Evolutionary conservation across 2,797 vertebrate species (phyloP).

Genomic region (Hypotaenidia okinawae): DNA sequence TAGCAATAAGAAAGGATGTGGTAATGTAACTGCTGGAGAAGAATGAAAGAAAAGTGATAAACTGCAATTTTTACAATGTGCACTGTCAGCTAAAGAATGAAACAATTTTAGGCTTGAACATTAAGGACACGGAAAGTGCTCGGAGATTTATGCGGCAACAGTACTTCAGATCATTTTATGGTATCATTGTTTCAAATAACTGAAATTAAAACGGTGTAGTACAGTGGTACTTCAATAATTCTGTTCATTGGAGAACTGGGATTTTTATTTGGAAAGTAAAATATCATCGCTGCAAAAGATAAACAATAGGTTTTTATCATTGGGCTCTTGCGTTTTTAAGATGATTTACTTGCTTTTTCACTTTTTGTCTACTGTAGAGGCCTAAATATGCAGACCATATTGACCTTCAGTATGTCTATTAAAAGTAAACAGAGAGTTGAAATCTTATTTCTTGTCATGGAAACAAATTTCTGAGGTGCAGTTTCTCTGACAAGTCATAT

Average conservation of each 20-base stretch:
- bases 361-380: not conserved
- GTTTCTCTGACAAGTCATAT: constrained; percentile 1
- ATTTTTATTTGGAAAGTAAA: constrained; percentile 33
- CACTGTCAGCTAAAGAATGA: constrained; percentile 63
- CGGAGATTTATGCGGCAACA: constrained; percentile 28
- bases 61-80: constrained; percentile 51
- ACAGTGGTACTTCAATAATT: constrained; percentile 5
- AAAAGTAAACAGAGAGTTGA: not conserved
- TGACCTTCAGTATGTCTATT: not conserved
- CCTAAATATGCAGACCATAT: not conserved
- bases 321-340: constrained; percentile 1
- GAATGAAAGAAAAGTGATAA: constrained; percentile 41
- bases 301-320: constrained; percentile 10
- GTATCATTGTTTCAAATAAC: constrained; percentile 38
- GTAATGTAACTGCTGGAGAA: constrained; percentile 26
- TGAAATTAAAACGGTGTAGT: constrained; percentile 41
- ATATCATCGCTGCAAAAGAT: not conserved
- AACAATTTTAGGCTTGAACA: constrained; percentile 47
- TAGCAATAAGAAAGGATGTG: not conserved
- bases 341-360: constrained; percentile 3
- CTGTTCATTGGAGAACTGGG: not conserved
- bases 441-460: constrained; percentile 31
- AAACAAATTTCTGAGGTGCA: constrained; percentile 27
- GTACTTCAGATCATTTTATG: constrained; percentile 25
- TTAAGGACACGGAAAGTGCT: constrained; percentile 33